Evolutionary conservation across 2,113 vertebrate species (phyloP), one percentile per base, ranked within the genome.

Genomic region (Scophthalmus maximus): DNA sequence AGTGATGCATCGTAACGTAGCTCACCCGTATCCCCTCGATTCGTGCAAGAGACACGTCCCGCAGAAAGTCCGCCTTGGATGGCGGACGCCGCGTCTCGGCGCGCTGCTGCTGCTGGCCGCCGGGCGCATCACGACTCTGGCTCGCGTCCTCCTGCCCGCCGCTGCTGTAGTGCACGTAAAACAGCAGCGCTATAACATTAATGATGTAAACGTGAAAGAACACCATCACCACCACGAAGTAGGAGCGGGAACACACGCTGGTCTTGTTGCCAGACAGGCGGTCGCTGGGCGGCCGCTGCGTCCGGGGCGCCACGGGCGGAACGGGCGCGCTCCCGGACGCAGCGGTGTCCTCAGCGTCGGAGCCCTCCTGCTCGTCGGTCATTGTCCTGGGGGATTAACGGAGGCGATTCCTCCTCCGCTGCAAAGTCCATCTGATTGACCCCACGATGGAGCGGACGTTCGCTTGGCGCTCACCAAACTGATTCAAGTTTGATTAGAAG

Each of bases 211-310:
- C 93, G 75, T 96, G 97, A 62, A 96, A 96, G 83, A 97, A 96
- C 29, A 97, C 96, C 96, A 97, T 96, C 26, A 97, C 95, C 32
- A 97, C 95, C 88, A 97, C 92, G 82, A 98, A 98, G 90, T 97
- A 97, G 14, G 96, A 96, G 58, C 96, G 96, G n/a, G 96, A 97
- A 82, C 96, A 97, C 79, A 97, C 95, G 79, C 93, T 94, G 89
- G 85, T 93, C 84, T 94, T 95, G 85, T 89, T 87, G 63, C 93
- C 63, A 0, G 88, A 66, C 36, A 91, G 79, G 2, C 95, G 93
- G 42, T 95, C 94, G 77, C 93, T 88, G 58, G 68, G 86, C 55
- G 85, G 79, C 51, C 85, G 79, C 6, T 80, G 85, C n/a, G 8
- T n/a, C 38, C 9, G 38, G 7, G 3, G 38, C 32, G 32, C 5